Base-by-base conservation (phyloP, 2,888 invertebrate species). In the Brenthis hecate region DNA sequence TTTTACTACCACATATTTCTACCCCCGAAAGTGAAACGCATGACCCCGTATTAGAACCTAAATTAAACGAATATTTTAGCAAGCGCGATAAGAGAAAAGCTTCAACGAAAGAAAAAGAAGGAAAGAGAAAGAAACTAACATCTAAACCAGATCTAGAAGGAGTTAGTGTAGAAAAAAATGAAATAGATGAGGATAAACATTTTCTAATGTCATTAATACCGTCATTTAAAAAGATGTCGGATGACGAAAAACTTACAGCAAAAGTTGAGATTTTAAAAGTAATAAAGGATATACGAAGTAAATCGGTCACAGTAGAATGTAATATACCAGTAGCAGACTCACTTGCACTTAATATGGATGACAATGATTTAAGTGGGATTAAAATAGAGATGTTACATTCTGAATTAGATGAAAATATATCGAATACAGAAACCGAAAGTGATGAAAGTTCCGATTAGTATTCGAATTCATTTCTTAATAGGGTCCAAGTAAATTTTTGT, bases 251-350 rank as follows among this genome's bases (percentile, higher is more conserved):
- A 68, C 73, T 83, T 14, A 78, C 78, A 2, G 81, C 82, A 6
- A 85, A 83, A 69, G 76, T 85, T 70, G 80, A 80, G 47, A 82
- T 85, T n/a, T 73, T 85, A n/a, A 81, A 81, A 66, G 77, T 80
- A n/a, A 81, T 83, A 51, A 78, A 78, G 61, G 72, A 77, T 54
- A 69, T 76, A 28, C 68, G 74, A 23, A 72, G 56, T 57, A 72
- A 69, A 62, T 64, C 66, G 16, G 13, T 47, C 0, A 23, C 48
- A 13, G 55, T 54, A 11, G 69, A 56, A n/a, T 65, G 61, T 16
- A 65, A 36, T 58, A 36, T 68, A 2, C 36, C 36, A 0, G 53
- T 64, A 54, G 51, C 60, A 0, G 73, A 73, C 47, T 56, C 72
- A 1, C 28, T 72, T 8, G 60, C 66, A 0, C 66, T 61, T 19